Percentiles rank a stretch among this genome's conserved stretches.
Conservation (phyloP, 2,797 vertebrate genomes). For the Danio jaintianensis region DNA sequence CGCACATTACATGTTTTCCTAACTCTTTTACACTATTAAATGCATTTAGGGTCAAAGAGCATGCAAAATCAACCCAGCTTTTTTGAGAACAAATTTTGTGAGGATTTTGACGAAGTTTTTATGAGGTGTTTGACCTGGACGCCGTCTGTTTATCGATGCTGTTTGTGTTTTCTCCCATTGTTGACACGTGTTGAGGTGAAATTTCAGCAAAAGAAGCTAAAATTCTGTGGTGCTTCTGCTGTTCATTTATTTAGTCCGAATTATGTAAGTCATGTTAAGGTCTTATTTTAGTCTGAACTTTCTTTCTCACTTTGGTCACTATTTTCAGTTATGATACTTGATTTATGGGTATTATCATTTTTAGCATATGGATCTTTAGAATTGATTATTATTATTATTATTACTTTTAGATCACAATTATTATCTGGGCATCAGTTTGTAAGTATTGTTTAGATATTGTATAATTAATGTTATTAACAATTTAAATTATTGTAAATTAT, state of each 20-base stretch:
- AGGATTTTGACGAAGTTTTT: conserved; percentile 10
- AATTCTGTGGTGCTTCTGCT: neutral
- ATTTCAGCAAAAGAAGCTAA: neutral
- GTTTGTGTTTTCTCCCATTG: neutral
- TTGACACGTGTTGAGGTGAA: neutral
- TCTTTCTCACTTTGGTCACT: no score
- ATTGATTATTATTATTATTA: no score
- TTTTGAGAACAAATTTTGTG: conserved; percentile 25
- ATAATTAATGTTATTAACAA: no score
- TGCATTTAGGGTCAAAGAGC: conserved; percentile 26
- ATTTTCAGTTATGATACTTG: no score
- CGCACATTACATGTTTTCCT: no score
- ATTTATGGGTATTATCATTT: no score
- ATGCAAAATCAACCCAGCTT: conserved; percentile 10
- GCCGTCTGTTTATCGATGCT: neutral
- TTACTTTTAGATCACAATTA: no score
- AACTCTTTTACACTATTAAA: no score
- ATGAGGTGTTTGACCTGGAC: conserved; percentile 2
- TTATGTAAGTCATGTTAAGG: neutral
- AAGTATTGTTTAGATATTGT: no score
- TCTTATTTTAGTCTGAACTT: neutral
- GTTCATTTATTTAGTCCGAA: neutral
- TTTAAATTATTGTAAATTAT: no score
- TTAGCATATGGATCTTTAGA: no score
- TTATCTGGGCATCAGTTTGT: no score